Evolutionary conservation across 2,888 invertebrate genomes (phyloP).

Genomic region (Pterostichus niger): DNA sequence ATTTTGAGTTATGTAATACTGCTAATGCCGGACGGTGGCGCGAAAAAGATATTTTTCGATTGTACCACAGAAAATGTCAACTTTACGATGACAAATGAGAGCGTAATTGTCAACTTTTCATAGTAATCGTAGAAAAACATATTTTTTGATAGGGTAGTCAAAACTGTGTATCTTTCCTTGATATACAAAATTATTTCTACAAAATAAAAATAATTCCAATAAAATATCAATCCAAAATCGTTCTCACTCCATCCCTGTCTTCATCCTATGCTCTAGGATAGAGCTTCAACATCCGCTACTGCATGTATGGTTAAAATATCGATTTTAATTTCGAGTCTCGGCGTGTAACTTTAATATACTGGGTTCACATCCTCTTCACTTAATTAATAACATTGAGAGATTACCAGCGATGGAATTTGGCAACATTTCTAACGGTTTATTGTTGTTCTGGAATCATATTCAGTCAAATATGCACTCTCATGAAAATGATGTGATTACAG

Average conservation of each 20-base stretch:
- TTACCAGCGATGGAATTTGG: slow-evolving; percentile 22
- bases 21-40: too few species aligned
- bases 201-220: too few species aligned
- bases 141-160: too few species aligned
- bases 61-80: too few species aligned
- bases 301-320: slow-evolving; percentile 52
- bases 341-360: slow-evolving; percentile 37
- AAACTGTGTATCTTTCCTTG: too few species aligned
- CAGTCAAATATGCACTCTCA: slow-evolving; percentile 15
- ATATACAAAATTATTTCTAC: too few species aligned
- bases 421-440: slow-evolving; percentile 20
- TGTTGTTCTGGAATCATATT: slow-evolving; percentile 17
- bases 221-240: neutral
- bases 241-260: neutral
- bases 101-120: too few species aligned
- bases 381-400: slow-evolving; percentile 51
- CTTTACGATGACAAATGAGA: too few species aligned
- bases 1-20: too few species aligned
- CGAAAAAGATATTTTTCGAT: too few species aligned
- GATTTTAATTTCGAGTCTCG: slow-evolving; percentile 41
- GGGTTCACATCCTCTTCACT: neutral
- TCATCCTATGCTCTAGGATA: neutral
- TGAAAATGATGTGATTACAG: neutral
- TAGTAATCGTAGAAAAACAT: too few species aligned
- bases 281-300: neutral